phyloP scores from a whole-genome alignment of 2,888 invertebrate genomes.

The Melinaea menophilus region DNA sequence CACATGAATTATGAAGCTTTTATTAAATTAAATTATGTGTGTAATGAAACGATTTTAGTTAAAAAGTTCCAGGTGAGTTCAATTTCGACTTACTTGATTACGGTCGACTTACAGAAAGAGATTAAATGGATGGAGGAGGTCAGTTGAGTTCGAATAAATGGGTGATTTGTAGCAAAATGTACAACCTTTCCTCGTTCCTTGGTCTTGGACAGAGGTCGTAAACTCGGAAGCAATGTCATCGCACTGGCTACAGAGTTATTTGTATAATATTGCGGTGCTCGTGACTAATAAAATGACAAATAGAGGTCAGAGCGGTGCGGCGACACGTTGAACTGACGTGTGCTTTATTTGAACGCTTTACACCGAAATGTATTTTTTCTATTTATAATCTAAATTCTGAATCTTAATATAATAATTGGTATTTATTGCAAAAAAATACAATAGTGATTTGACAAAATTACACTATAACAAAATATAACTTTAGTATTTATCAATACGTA shows the following conservation, averaged over 20 bases:
- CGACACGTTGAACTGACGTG: conserved; percentile 46
- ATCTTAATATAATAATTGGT: too few species aligned
- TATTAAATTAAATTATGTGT: too few species aligned
- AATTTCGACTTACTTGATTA: conserved; percentile 43
- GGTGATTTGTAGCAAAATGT: conserved; percentile 71
- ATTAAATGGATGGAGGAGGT: conserved; percentile 52
- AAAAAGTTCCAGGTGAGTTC: conserved; percentile 48
- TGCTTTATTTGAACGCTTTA: conserved; percentile 35
- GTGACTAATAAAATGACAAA: conserved; percentile 75
- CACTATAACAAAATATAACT: too few species aligned
- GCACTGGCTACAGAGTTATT: conserved; percentile 62
- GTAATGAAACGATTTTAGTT: conserved; percentile 42
- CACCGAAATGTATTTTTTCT: not conserved
- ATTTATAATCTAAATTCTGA: too few species aligned
- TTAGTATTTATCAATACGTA: too few species aligned
- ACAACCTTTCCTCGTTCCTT: conserved; percentile 69
- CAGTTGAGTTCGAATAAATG: conserved; percentile 69
- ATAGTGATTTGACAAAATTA: too few species aligned
- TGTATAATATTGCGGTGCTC: conserved; percentile 67
- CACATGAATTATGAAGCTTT: too few species aligned
- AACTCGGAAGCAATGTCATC: conserved; percentile 70
- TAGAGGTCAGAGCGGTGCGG: conserved; percentile 51
- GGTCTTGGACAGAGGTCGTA: conserved; percentile 54
- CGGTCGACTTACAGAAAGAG: conserved; percentile 48
- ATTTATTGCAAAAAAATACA: too few species aligned